Base-by-base conservation (phyloP, 2,888 invertebrate genomes). In the Acronicta psi region DNA sequence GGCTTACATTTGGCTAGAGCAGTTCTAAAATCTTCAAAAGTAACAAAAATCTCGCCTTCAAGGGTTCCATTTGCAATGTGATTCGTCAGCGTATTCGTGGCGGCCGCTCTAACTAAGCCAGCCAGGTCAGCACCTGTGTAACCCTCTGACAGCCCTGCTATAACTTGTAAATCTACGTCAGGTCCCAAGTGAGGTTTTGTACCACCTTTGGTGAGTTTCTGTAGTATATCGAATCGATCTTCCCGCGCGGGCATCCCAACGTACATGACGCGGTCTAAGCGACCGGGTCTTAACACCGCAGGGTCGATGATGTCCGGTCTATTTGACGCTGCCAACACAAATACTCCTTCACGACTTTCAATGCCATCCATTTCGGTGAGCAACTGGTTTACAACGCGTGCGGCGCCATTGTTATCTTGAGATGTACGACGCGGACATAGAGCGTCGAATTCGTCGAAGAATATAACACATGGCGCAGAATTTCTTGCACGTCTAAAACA, bases 341-440 rank as follows among this genome's bases (percentile, higher is more conserved):
- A 99, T 5, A 99, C 99, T 1, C 98, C 98, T 84, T 97, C 96
- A 45, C 99, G 95, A 25, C 96, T 96, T 85, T 98, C 98, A 38
- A 99, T 96, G 3, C 99, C 99, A 85, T 99, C 99, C 99, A 99
- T 99, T 95, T 99, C 99, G 0, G 99, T 99, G 46, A 99, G 92
- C 88, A 99, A 94, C 89, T 99, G 99, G 88, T 99, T 99, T 0
- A 99, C 99, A 13, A 99, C 98, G 29, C 99, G 95, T 0, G 97
- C 96, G 0, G 97, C 96, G 2, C 97, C 96, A 77, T 96, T 96
- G 91, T 96, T 83, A 47, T 94, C 96, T 61, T 96, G 95, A 40
- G 97, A 97, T 7, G 97, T 96, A 81, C 99, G 95, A 78, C 97
- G 96, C 0, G 99, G 99, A 85, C 99, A 99, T 29, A 99, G 89